These are phyloP conservation scores for Nipponacmea schrenckii DNA, from an alignment of 2,888 invertebrate genomes.

Conservation along the genomic window DNA sequence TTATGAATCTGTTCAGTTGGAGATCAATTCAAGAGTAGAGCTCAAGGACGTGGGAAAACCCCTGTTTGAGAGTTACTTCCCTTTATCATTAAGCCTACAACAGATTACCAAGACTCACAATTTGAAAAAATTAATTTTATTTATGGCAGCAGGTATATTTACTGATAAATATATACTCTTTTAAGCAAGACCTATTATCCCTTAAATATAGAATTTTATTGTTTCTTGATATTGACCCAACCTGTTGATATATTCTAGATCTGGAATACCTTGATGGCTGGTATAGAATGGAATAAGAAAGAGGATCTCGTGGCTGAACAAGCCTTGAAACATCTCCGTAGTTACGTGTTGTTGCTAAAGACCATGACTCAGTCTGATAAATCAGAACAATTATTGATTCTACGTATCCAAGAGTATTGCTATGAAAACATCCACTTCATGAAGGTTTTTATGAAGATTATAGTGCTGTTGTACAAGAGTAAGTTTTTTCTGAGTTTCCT, in stretches of 20 bases:
- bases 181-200: no score
- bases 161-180: no score
- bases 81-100: no score
- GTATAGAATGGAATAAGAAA: constrained; percentile 98
- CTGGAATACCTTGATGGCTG: constrained; percentile 94
- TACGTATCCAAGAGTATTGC: constrained; percentile 96
- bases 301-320: constrained; percentile 96
- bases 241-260: constrained; percentile 72
- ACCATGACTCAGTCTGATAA: constrained; percentile 87
- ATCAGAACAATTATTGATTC: constrained; percentile 87
- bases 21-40: no score
- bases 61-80: no score
- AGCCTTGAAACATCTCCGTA: constrained; percentile 77
- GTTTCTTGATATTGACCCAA: no score
- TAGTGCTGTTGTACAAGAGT: constrained; percentile 95
- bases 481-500: constrained; percentile 45
- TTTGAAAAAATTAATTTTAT: no score
- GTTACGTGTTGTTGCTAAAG: constrained; percentile 85
- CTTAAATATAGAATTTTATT: no score
- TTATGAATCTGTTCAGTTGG: no score
- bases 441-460: constrained; percentile 97
- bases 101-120: no score
- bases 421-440: constrained; percentile 99
- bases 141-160: no score
- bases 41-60: no score